Conservation (phyloP, 2,797 vertebrate species). For the Amblyraja radiata region DNA sequence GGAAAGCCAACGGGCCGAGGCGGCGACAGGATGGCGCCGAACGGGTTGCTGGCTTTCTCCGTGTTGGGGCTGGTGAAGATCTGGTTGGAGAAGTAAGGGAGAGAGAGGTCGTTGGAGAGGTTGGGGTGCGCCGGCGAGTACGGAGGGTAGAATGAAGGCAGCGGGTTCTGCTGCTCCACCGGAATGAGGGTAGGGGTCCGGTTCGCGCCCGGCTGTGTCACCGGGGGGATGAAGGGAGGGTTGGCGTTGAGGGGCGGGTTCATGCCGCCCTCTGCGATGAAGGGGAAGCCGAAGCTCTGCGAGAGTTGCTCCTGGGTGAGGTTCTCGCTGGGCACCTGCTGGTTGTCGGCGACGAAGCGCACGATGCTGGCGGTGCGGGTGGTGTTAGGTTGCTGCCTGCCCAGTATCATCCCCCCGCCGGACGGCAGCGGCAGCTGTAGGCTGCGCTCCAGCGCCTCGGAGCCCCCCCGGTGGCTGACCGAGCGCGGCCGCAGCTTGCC, state of each 20-base stretch:
- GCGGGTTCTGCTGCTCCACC: conserved; percentile 87
- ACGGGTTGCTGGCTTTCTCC: conserved; percentile 89
- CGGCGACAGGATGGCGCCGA: conserved; percentile 93
- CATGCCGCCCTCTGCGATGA: conserved; percentile 89
- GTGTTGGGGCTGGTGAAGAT: conserved; percentile 92
- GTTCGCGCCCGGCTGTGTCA: conserved; percentile 78
- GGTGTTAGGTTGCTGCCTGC: conserved; percentile 73
- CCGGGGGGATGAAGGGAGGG: conserved; percentile 87
- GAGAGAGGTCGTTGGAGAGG: conserved; percentile 86
- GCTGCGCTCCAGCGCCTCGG: conserved; percentile 81
- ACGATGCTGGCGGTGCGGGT: conserved; percentile 84
- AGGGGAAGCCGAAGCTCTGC: conserved; percentile 93
- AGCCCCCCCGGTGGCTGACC: conserved; percentile 73
- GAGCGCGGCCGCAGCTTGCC: conserved; percentile 80
- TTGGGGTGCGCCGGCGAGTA: conserved; percentile 96
- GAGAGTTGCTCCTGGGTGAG: conserved; percentile 78
- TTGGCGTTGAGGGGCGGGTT: conserved; percentile 93
- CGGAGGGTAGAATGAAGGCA: conserved; percentile 92
- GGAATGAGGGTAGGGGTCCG: conserved; percentile 86
- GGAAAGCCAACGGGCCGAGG: conserved; percentile 91
- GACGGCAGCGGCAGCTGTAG: conserved; percentile 77
- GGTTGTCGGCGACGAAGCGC: conserved; percentile 83
- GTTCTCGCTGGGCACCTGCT: conserved; percentile 78
- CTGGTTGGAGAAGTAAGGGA: conserved; percentile 94
- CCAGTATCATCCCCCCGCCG: conserved; percentile 76